Evolutionary conservation across 2,113 vertebrate species (phyloP).

Genomic region (Poeciliopsis prolifica): DNA sequence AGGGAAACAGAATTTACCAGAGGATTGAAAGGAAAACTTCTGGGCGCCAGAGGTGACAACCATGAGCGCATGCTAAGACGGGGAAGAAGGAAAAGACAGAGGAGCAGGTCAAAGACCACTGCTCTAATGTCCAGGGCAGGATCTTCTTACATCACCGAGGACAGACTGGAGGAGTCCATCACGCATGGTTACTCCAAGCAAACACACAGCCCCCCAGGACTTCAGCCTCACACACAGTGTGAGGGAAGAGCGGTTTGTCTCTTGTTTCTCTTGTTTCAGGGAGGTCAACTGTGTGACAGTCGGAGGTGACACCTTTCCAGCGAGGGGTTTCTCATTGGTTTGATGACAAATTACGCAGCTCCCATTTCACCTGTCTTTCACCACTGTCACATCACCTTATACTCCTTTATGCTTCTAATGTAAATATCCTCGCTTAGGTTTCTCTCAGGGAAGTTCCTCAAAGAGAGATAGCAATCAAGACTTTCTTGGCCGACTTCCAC

Average conservation of each 20-base stretch:
- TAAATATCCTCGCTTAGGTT: not conserved
- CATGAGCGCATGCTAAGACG: conserved; percentile 57
- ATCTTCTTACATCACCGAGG: conserved; percentile 71
- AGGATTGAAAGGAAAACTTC: conserved; percentile 30
- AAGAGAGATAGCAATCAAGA: not conserved
- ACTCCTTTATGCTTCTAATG: conserved; percentile 1
- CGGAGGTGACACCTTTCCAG: conserved; percentile 68
- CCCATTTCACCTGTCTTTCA: conserved; percentile 60
- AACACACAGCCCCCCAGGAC: conserved; percentile 60
- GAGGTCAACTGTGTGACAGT: conserved; percentile 77
- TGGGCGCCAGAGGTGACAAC: conserved; percentile 68
- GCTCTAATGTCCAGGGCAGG: conserved; percentile 57
- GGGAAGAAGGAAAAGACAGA: conserved; percentile 48
- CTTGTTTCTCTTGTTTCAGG: conserved; percentile 70
- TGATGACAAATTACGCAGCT: conserved; percentile 61
- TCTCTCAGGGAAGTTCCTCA: not conserved
- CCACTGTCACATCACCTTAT: conserved; percentile 16
- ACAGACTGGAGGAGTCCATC: conserved; percentile 54
- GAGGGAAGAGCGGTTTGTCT: conserved; percentile 60
- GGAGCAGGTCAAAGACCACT: conserved; percentile 68
- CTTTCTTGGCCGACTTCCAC: not conserved
- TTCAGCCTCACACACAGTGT: conserved; percentile 13
- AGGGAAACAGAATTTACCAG: conserved; percentile 39
- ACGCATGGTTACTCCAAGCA: conserved; percentile 70
- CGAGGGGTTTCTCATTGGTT: conserved; percentile 45